Evolutionary conservation across 2,113 vertebrate species (phyloP), one percentile per base, ranked within the genome.

Genomic region (Callionymus lyra): DNA sequence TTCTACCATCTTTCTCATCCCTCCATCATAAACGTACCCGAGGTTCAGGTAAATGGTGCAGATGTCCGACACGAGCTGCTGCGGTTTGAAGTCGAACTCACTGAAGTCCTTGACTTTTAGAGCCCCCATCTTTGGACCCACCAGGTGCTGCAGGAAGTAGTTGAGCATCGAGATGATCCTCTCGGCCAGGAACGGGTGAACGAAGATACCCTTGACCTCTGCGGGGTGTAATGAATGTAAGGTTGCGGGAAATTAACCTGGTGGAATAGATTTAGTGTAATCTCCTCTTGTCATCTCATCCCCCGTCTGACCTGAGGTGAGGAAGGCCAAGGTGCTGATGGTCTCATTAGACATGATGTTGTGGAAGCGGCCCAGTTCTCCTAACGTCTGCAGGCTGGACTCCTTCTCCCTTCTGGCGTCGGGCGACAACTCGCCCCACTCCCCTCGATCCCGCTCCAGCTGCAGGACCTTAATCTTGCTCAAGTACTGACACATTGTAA

Each of bases 271-370:
- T n/a, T 27, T 27, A 27, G 16, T 38, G 41, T 6, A 32, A 32
- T 35, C 9, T 6, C 9, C 36, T 46, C 13, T 36, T n/a, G n/a
- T n/a, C n/a, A n/a, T n/a, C n/a, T n/a, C n/a, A n/a, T n/a, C 39
- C 39, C 38, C 16, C 41, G 9, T 18, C 80, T 81, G 67, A 99
- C 95, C 94, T 46, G 93, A 97, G 42, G 94, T 99, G 41, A 99
- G 88, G 78, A 97, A 99, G 58, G 93, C 87, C 74, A 99, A 84
- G 0, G 95, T 99, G 53, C 93, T 91, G 1, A 99, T 98, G 39
- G 95, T 99, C 74, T 98, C 95, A 1, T 97, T 98, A 36, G 95
- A 98, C 95, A 99, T 99, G 70, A 99, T 98, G 68, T 99, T 99
- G 79, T 99, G 95, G 81, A 99, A 99, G 50, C 95, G 91, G 0